Conservation (phyloP, 2,888 invertebrate species). For the Leucania comma region DNA sequence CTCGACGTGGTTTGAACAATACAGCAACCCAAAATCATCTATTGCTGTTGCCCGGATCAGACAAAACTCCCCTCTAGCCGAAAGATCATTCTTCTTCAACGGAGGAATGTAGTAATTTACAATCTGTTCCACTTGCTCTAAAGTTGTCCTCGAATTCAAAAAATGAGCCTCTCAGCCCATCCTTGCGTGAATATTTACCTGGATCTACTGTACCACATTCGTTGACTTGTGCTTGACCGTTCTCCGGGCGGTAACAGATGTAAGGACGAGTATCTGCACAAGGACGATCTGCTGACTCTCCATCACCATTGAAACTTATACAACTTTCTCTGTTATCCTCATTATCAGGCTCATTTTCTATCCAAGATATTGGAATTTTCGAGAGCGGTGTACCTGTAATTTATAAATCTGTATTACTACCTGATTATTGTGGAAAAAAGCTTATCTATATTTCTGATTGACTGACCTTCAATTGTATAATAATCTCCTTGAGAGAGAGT, state of each 20-base stretch:
- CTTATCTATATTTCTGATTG: background rate
- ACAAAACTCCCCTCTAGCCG: no score
- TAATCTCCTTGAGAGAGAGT: constrained; percentile 53
- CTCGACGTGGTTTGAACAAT: no score
- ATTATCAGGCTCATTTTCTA: constrained; percentile 59
- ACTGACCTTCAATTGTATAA: constrained; percentile 39
- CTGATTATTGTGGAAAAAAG: background rate
- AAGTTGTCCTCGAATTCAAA: no score
- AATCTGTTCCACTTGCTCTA: no score
- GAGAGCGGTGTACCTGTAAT: constrained; percentile 54
- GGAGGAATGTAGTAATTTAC: no score
- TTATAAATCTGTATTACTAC: background rate
- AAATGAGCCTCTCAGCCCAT: no score
- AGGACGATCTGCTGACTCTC: constrained; percentile 41
- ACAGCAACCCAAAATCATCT: no score
- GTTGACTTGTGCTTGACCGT: constrained; percentile 6
- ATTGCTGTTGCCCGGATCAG: no score
- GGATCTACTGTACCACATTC: constrained; percentile 59
- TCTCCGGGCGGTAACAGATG: constrained; percentile 51
- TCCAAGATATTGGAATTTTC: constrained; percentile 50
- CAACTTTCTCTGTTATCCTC: constrained; percentile 55
- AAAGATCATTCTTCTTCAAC: no score
- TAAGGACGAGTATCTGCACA: constrained; percentile 52
- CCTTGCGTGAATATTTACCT: constrained; percentile 8
- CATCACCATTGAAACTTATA: constrained; percentile 50